Percentiles rank a stretch among this genome's conserved stretches.
phyloP scores from a whole-genome alignment of 1,140 invertebrate species.

The Tenebrio molitor region DNA sequence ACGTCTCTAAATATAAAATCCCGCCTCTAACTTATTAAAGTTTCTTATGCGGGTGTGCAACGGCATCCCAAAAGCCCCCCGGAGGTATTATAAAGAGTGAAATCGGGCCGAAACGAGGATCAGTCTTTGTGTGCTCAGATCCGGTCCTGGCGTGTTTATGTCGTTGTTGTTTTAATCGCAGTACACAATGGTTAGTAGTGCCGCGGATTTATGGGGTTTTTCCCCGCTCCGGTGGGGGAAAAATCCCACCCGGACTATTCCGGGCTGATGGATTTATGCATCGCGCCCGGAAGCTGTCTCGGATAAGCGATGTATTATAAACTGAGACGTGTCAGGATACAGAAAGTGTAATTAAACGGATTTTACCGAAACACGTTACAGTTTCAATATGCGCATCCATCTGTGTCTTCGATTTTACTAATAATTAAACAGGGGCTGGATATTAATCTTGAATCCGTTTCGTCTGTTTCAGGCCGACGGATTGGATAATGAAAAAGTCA shows the following conservation, averaged over 20 bases:
- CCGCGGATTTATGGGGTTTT: neutral
- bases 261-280: slow-evolving; percentile 2
- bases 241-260: slow-evolving; percentile 6
- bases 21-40: slow-evolving; percentile 23
- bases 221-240: neutral
- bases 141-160: slow-evolving; percentile 4
- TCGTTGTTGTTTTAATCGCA: slow-evolving; percentile 13
- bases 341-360: slow-evolving; percentile 14
- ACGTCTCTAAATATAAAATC: slow-evolving; percentile 30
- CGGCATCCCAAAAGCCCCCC: neutral
- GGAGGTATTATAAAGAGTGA: slow-evolving; percentile 24
- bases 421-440: neutral
- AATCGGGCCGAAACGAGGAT: slow-evolving; percentile 8
- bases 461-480: slow-evolving; percentile 68
- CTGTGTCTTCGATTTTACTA: neutral
- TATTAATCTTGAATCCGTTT: slow-evolving; percentile 35
- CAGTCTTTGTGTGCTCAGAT: slow-evolving; percentile 10
- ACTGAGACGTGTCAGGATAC: slow-evolving; percentile 24
- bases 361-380: slow-evolving; percentile 9
- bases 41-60: slow-evolving; percentile 31
- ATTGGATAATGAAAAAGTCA: slow-evolving; percentile 74
- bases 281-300: slow-evolving; percentile 5
- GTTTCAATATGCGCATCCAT: neutral
- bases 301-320: neutral
- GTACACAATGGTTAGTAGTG: slow-evolving; percentile 25